Evolutionary conservation across 2,888 invertebrate species (phyloP).

Genomic region (Aplocera efformata): DNA sequence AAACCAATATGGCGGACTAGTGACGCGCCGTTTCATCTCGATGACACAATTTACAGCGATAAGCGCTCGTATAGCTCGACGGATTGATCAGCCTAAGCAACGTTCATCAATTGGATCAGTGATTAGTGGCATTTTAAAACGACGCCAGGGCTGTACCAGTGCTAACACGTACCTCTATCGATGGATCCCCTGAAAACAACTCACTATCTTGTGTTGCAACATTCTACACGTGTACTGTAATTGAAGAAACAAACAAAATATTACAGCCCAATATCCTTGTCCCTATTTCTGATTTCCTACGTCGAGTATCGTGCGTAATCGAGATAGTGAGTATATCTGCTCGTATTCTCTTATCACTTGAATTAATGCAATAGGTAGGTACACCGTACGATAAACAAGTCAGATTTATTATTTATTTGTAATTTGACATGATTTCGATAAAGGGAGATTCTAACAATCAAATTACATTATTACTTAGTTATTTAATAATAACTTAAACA

Average conservation of each 20-base stretch:
- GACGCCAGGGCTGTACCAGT: too few species aligned
- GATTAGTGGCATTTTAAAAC: too few species aligned
- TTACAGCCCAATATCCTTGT: slow-evolving; percentile 64
- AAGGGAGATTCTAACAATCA: slow-evolving; percentile 19
- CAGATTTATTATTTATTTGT: slow-evolving; percentile 49
- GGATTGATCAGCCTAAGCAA: too few species aligned
- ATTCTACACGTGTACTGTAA: slow-evolving; percentile 62
- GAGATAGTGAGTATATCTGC: slow-evolving; percentile 64
- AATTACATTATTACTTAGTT: background rate
- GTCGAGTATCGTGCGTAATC: slow-evolving; percentile 60
- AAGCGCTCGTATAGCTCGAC: slow-evolving; percentile 10
- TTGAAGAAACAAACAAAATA: slow-evolving; percentile 64
- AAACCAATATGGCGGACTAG: slow-evolving; percentile 68
- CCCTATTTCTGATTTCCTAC: slow-evolving; percentile 75
- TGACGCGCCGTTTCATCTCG: slow-evolving; percentile 63
- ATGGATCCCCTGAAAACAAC: slow-evolving; percentile 29
- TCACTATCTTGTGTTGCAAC: slow-evolving; percentile 51
- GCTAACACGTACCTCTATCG: too few species aligned
- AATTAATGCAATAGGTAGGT: slow-evolving; percentile 67
- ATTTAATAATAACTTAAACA: too few species aligned
- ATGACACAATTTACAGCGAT: slow-evolving; percentile 48
- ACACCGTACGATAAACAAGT: slow-evolving; percentile 46
- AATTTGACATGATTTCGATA: slow-evolving; percentile 46
- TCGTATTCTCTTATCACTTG: slow-evolving; percentile 63
- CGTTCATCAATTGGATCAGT: too few species aligned